Percentiles rank a stretch among this genome's conserved stretches.
phyloP scores from a whole-genome alignment of 2,888 invertebrate species.

The Ypsolopha sequella region DNA sequence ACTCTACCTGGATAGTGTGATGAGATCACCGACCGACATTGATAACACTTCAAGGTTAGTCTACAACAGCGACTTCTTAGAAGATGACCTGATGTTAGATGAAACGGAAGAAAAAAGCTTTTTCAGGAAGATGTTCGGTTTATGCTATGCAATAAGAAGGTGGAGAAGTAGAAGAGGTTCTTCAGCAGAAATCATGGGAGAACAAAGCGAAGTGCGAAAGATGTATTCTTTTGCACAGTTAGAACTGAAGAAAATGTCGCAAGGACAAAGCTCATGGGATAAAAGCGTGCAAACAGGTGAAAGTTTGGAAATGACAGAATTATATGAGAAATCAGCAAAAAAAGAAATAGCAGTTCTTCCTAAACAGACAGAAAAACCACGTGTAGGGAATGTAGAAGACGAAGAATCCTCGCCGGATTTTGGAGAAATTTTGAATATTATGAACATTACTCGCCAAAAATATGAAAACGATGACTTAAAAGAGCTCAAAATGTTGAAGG shows the following conservation, averaged over 20 bases:
- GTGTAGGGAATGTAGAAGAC: not conserved
- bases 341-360: not conserved
- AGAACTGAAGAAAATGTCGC: constrained; percentile 31
- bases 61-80: constrained; percentile 19
- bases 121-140: no score
- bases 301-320: constrained; percentile 31
- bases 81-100: constrained; percentile 15
- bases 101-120: not conserved
- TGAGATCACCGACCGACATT: constrained; percentile 45
- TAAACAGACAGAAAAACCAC: not conserved
- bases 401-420: not conserved
- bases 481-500: no score
- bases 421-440: not conserved
- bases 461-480: no score
- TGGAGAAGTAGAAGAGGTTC: no score
- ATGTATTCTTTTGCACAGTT: constrained; percentile 35
- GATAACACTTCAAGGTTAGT: constrained; percentile 19
- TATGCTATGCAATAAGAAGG: no score
- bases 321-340: not conserved
- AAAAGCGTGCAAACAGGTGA: constrained; percentile 41
- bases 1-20: constrained; percentile 41
- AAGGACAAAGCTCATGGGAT: constrained; percentile 13
- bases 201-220: constrained; percentile 2
- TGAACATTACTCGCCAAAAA: no score
- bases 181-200: no score